These are phyloP conservation scores for Trichonephila clavata DNA, from an alignment of 1,140 invertebrate genomes.

Conservation along the genomic window DNA sequence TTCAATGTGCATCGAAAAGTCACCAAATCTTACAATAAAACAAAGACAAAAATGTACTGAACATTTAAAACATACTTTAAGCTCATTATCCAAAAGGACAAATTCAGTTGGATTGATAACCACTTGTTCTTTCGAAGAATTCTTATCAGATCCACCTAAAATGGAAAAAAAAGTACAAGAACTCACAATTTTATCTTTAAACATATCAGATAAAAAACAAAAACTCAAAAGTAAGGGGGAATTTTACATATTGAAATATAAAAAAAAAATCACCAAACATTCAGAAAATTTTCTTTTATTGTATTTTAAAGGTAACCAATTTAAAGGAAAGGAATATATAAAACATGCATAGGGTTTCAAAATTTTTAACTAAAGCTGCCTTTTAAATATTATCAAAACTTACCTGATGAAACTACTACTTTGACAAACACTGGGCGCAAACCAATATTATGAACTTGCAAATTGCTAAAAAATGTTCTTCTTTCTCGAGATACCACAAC, in stretches of 20 bases:
- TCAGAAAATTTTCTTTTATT: too few relatives aligned
- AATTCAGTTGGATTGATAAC: constrained; percentile 21
- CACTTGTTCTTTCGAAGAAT: constrained; percentile 4
- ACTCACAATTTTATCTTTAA: neutral
- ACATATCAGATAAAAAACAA: neutral
- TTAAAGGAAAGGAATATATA: too few relatives aligned
- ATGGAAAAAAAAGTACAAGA: neutral
- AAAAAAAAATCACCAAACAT: too few relatives aligned
- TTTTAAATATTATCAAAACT: neutral
- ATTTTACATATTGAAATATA: too few relatives aligned
- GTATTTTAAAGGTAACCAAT: too few relatives aligned
- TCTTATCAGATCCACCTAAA: neutral
- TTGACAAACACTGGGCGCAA: constrained; percentile 32
- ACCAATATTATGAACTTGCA: constrained; percentile 36
- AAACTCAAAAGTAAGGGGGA: too few relatives aligned
- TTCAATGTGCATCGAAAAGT: too few relatives aligned
- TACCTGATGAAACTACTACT: constrained; percentile 10
- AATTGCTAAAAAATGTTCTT: neutral
- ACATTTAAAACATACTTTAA: neutral
- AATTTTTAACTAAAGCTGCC: too few relatives aligned
- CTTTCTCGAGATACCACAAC: neutral
- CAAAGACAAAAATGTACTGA: neutral
- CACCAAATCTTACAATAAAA: neutral
- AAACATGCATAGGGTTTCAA: too few relatives aligned
- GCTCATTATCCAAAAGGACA: constrained; percentile 25